Evolutionary conservation across 2,888 invertebrate species (phyloP), one percentile per base, ranked within the genome.

Genomic region (Parasteatoda lunata): DNA sequence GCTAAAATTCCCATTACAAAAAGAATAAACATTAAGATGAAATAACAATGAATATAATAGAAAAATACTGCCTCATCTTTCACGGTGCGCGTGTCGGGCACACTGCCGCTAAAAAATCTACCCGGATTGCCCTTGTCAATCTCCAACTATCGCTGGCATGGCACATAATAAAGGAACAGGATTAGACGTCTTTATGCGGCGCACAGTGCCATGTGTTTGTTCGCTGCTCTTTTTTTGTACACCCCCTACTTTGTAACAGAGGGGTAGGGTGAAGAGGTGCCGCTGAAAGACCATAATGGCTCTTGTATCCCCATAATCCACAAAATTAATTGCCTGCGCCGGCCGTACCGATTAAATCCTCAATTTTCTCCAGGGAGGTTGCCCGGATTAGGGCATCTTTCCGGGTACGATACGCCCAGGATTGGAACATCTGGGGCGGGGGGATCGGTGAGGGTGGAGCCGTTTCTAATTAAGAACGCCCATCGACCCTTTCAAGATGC

Each of bases 221-320:
- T 54, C 75, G 11, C 64, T 48, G 48, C 30, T 15, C 64, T 45
- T 30, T 64, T 75, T 64, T 75, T 75, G 52, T 64, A 47, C 47
- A n/a, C 64, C 47, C 59, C 47, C 54, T 69, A 15, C 30, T 68
- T 15, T 30, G 66, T 45, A 68, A 5, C 30, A 68, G 66, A 15
- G 1, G 66, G 45, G 66, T 8, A 30, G 9, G 30, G 66, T 45
- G 54, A 7, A 30, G 70, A 48, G 70, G 47, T 11, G 72, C 73
- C 87, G 87, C 78, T 87, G 87, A 87, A 87, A 87, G 87, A 87
- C 87, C 83, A 78, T 88, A 88, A 88, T 88, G 79, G 87, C 79
- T 69, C 75, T 83, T 83, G 83, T 83, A 88, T 88, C 88, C 88
- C 83, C 75, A 79, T 88, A 88, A 88, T 88, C 88, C 88, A 68